Evolutionary conservation across 2,797 vertebrate genomes (phyloP).

Genomic region (Pseudomugil gertrudae): DNA sequence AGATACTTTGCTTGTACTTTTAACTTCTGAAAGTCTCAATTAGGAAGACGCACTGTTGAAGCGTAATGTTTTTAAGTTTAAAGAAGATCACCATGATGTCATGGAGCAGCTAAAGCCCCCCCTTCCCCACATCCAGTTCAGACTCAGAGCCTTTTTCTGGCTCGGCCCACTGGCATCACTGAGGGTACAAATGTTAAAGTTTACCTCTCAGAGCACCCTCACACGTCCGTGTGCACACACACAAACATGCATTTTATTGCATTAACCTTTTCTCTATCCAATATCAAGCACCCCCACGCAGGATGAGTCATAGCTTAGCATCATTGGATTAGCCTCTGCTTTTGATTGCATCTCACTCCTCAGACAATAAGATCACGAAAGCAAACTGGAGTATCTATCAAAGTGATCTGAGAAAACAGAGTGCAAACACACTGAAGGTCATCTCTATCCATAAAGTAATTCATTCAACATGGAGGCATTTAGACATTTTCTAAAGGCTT

Average conservation of each 20-base stretch:
- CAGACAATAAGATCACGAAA: constrained; percentile 46
- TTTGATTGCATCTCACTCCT: constrained; percentile 51
- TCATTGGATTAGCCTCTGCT: constrained; percentile 54
- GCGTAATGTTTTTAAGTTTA: not conserved
- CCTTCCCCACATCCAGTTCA: not conserved
- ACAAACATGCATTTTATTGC: constrained; percentile 25
- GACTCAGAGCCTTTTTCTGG: constrained; percentile 24
- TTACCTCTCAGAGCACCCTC: constrained; percentile 1
- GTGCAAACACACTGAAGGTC: constrained; percentile 50
- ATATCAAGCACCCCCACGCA: constrained; percentile 7
- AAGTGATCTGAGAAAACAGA: constrained; percentile 27
- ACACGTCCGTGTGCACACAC: constrained; percentile 6
- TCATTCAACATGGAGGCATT: not conserved
- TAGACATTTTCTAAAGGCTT: not conserved
- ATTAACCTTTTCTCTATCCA: constrained; percentile 61
- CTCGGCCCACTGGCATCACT: constrained; percentile 4
- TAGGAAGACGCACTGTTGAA: not conserved
- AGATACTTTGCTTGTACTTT: not conserved
- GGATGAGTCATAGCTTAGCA: constrained; percentile 50
- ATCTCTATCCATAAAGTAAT: constrained; percentile 26
- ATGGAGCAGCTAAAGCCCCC: constrained; percentile 1
- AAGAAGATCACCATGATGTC: constrained; percentile 31
- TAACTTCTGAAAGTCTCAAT: not conserved
- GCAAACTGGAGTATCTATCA: constrained; percentile 27
- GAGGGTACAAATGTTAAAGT: constrained; percentile 18